Evolutionary conservation across 2,888 invertebrate genomes (phyloP), one percentile per base, ranked within the genome.

Genomic region (Cephus nigrinus): DNA sequence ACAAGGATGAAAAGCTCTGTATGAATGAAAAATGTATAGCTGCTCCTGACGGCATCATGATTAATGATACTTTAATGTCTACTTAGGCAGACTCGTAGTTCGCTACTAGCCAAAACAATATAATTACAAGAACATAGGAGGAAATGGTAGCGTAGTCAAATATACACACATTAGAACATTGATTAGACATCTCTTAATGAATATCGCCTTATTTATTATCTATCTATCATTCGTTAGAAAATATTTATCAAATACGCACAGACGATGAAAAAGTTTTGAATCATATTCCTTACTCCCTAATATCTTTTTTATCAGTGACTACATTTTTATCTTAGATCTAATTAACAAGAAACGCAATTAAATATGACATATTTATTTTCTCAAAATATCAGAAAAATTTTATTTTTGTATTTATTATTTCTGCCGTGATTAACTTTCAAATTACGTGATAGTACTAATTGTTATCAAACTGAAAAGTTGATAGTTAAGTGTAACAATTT

Each of bases 11-110:
- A 55, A 55, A 55, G 55, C 23, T 23, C 23, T 9, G 55, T 55
- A 55, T 9, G 55, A 55, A 23, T 55, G 15, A 55, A 55, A 40
- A 55, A 55, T 23, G 55, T 23, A 55, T 55, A 23, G 55, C 55
- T 23, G 55, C 55, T 55, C 15, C 55, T 55, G 55, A 55, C 55
- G 55, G 32, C 32, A 85, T 83, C 80, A 86, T 86, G 90, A 90
- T 89, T 87, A 87, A 90, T 88, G 89, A 89, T 84, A 76, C 83
- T 86, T 86, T 90, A 88, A 89, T 88, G 88, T 87, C 84, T 87
- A 84, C 84, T 86, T 86, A 86, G 86, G 84, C 84, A 86, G 83
- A 84, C 86, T 82, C 81, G 82, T 83, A 9, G 32, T 33, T 82
- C 81, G 84, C 86, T 83, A 84, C 83, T 81, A 83, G 84, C 84